phyloP scores from a whole-genome alignment of 2,113 vertebrate genomes.

The Heterocephalus glaber region DNA sequence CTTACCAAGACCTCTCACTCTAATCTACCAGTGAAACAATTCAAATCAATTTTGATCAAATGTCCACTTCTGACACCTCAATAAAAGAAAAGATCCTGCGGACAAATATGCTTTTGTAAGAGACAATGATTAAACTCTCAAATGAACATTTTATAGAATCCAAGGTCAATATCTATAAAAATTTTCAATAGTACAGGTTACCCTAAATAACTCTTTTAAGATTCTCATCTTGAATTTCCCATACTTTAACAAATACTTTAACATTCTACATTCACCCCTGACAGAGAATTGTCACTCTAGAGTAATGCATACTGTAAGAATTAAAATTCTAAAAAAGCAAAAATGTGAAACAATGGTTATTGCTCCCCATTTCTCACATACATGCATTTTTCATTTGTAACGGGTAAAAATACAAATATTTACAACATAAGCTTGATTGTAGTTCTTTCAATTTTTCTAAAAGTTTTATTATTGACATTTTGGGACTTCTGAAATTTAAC shows the following conservation, averaged over 20 bases:
- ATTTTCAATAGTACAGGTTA: neutral
- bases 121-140: conserved; percentile 27
- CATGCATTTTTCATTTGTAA: neutral
- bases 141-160: conserved; percentile 32
- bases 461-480: conserved; percentile 30
- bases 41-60: conserved; percentile 50
- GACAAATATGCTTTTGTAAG: neutral
- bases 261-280: neutral
- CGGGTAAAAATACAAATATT: neutral
- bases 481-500: conserved; percentile 18
- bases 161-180: conserved; percentile 34
- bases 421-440: neutral
- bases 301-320: neutral
- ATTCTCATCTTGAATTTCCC: conserved; percentile 9
- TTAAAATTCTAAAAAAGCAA: neutral
- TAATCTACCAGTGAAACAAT: conserved; percentile 52
- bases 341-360: neutral
- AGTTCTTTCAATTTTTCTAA: neutral
- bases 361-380: neutral
- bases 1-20: neutral
- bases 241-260: too few relatives aligned
- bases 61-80: neutral
- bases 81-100: neutral
- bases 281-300: conserved; percentile 11
- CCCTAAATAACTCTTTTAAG: neutral